A percentile compares a stretch with the other conserved stretches of the same genome.
phyloP scores from a whole-genome alignment of 1,140 invertebrate species.

The Chrysopa pallens region DNA sequence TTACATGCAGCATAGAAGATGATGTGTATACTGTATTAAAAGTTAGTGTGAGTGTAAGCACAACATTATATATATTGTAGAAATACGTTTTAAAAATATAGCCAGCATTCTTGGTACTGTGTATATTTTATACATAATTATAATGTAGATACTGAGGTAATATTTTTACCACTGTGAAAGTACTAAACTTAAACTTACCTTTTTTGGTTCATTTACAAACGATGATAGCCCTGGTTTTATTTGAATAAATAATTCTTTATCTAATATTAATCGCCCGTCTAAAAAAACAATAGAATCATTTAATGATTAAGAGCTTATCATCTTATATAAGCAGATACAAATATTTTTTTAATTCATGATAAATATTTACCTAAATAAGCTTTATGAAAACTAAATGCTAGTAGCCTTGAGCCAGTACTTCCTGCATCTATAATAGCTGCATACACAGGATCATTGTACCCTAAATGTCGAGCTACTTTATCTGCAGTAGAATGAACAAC shows the following conservation, averaged over 20 bases:
- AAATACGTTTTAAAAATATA: too few relatives aligned
- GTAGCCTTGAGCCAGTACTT: conserved; percentile 80
- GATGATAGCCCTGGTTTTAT: conserved; percentile 77
- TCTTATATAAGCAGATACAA: too few relatives aligned
- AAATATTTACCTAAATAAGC: conserved; percentile 35
- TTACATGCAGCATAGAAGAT: too few relatives aligned
- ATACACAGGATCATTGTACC: conserved; percentile 56
- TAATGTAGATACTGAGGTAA: too few relatives aligned
- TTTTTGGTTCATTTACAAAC: conserved; percentile 58
- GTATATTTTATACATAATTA: too few relatives aligned
- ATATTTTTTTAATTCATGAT: too few relatives aligned
- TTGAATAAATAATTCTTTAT: conserved; percentile 67
- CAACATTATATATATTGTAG: too few relatives aligned
- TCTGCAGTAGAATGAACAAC: conserved; percentile 32
- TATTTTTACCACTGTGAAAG: too few relatives aligned
- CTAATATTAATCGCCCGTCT: conserved; percentile 50
- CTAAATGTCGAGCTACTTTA: conserved; percentile 41
- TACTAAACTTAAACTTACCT: too few relatives aligned
- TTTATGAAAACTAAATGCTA: conserved; percentile 76
- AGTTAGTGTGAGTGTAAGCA: too few relatives aligned
- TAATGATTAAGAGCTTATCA: background rate
- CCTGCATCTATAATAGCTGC: conserved; percentile 93
- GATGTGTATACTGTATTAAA: too few relatives aligned
- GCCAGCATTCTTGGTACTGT: too few relatives aligned
- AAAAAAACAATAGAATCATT: conserved; percentile 12